phyloP scores from a whole-genome alignment of 2,113 vertebrate genomes.

The Cyprinodon variegatus region DNA sequence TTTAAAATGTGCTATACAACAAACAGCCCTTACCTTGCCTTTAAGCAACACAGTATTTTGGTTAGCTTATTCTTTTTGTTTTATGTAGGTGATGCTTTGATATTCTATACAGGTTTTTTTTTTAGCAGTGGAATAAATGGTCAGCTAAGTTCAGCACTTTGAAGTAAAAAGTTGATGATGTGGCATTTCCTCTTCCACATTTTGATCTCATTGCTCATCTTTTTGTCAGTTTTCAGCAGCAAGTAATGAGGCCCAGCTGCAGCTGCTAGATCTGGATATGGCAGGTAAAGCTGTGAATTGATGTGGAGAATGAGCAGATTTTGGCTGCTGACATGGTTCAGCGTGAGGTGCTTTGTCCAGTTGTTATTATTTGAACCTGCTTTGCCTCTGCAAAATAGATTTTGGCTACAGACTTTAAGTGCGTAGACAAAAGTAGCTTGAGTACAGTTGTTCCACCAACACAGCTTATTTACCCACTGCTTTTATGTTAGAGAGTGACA shows the following conservation, averaged over 20 bases:
- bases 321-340: not conserved
- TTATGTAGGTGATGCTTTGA: not conserved
- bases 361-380: slow-evolving; percentile 3
- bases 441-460: not conserved
- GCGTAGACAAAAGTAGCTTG: not conserved
- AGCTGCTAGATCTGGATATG: not conserved
- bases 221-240: not conserved
- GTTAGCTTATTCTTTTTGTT: too few relatives aligned
- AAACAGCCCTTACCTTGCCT: not conserved
- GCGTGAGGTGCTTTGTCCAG: not conserved
- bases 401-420: not conserved
- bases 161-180: not conserved
- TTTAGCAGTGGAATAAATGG: not conserved
- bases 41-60: not conserved
- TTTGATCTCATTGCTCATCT: not conserved
- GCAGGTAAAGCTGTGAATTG: not conserved
- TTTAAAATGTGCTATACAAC: too few relatives aligned
- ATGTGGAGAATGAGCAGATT: not conserved
- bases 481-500: not conserved
- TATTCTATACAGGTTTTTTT: not conserved
- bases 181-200: not conserved
- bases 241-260: not conserved
- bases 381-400: not conserved
- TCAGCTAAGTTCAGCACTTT: not conserved
- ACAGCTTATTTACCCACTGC: not conserved